Evolutionary conservation across 64 coral and sea anemone species (phyloP).

Genomic region (Catalaphyllia jardinei): DNA sequence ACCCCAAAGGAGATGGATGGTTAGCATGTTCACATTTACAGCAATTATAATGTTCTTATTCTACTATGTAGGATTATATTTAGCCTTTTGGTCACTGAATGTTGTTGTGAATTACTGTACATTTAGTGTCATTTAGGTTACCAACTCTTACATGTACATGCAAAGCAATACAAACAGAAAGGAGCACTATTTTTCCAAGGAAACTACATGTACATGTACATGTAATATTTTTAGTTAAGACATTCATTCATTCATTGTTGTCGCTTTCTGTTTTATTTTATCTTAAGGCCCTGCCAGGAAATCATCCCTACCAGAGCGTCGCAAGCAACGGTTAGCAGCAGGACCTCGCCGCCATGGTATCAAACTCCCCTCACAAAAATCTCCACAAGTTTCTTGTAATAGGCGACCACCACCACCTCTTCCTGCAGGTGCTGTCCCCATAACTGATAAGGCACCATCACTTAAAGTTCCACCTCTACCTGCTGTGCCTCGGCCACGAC

Average conservation of each 20-base stretch:
- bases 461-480: slow-evolving; percentile 38
- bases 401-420: slow-evolving; percentile 61
- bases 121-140: too few relatives aligned
- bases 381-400: neutral
- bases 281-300: neutral
- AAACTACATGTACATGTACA: too few relatives aligned
- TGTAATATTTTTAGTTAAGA: too few relatives aligned
- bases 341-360: neutral
- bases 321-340: slow-evolving; percentile 48
- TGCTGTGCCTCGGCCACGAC: neutral
- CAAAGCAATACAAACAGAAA: too few relatives aligned
- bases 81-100: too few relatives aligned
- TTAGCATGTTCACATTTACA: neutral
- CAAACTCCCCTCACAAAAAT: neutral
- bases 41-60: too few relatives aligned
- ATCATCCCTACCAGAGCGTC: neutral
- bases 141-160: too few relatives aligned
- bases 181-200: too few relatives aligned
- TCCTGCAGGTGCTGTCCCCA: slow-evolving; percentile 18
- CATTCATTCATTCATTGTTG: too few relatives aligned
- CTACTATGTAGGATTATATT: too few relatives aligned
- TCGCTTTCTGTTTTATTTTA: neutral
- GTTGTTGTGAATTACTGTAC: too few relatives aligned
- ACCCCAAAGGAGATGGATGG: neutral
- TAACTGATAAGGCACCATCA: neutral